Evolutionary conservation across 2,797 vertebrate genomes (phyloP).

Genomic region (Nasua narica): DNA sequence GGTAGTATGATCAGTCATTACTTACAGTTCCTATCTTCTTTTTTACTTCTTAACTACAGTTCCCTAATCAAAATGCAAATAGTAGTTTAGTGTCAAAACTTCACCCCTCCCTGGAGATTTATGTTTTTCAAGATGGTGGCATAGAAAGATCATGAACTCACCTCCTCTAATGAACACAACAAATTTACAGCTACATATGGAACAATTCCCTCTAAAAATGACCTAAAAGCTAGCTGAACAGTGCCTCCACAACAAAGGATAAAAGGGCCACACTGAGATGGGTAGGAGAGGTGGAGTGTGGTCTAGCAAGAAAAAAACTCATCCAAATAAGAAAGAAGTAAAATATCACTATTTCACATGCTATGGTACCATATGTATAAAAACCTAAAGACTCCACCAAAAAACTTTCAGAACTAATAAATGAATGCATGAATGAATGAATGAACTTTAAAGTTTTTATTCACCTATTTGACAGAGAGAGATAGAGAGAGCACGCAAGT

Average conservation of each 20-base stretch:
- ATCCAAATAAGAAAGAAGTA: not conserved
- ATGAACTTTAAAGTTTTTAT: too few relatives aligned
- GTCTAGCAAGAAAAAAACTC: not conserved
- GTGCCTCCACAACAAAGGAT: not conserved
- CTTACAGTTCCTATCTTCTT: not conserved
- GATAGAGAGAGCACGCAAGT: too few relatives aligned
- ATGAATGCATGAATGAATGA: not conserved
- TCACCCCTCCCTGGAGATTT: not conserved
- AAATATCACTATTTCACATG: not conserved
- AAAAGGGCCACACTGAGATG: not conserved
- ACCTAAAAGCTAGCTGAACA: not conserved
- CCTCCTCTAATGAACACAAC: not conserved
- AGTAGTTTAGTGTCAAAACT: conserved; percentile 42
- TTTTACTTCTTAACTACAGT: conserved; percentile 25
- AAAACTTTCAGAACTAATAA: not conserved
- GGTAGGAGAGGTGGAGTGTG: not conserved
- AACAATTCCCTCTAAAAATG: not conserved
- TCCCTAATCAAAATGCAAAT: conserved; percentile 22
- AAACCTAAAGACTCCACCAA: not conserved
- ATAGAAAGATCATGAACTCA: not conserved
- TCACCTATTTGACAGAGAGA: too few relatives aligned
- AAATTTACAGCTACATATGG: not conserved
- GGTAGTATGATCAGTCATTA: not conserved
- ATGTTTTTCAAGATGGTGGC: not conserved
- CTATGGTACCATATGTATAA: not conserved